phyloP scores from a whole-genome alignment of 1,140 invertebrate genomes.

The Nebria ingens region DNA sequence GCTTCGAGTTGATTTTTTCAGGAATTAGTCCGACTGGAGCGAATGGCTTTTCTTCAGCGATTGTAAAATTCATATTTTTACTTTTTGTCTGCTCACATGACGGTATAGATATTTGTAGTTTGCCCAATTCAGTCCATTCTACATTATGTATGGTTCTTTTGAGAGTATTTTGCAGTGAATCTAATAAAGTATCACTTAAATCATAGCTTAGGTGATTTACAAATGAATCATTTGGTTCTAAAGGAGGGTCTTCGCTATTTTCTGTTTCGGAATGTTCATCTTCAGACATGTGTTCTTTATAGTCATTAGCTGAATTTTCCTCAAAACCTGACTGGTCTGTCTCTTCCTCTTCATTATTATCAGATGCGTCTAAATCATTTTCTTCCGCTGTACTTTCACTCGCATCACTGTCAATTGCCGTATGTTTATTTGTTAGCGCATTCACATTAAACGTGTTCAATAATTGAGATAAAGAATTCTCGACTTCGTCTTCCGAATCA shows the following conservation, averaged over 20 bases:
- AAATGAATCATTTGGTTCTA: constrained; percentile 49
- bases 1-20: constrained; percentile 30
- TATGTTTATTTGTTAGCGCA: constrained; percentile 21
- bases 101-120: constrained; percentile 47
- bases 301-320: constrained; percentile 22
- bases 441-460: constrained; percentile 40
- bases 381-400: constrained; percentile 14
- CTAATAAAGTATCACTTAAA: constrained; percentile 45
- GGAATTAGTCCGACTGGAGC: constrained; percentile 43
- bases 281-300: constrained; percentile 27
- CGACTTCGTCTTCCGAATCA: constrained; percentile 36
- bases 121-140: constrained; percentile 49
- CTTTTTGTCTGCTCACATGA: constrained; percentile 31
- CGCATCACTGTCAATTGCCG: constrained; percentile 25
- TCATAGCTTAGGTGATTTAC: constrained; percentile 51
- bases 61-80: constrained; percentile 30
- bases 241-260: constrained; percentile 16
- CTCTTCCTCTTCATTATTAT: constrained; percentile 18
- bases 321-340: constrained; percentile 25
- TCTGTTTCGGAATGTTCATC: constrained; percentile 17
- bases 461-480: constrained; percentile 42
- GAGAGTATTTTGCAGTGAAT: constrained; percentile 39
- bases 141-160: constrained; percentile 30
- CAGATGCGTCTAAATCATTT: too few species aligned
- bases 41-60: constrained; percentile 45